Evolutionary conservation across 2,888 invertebrate genomes (phyloP).

Genomic region (Ephialtes manifestator): DNA sequence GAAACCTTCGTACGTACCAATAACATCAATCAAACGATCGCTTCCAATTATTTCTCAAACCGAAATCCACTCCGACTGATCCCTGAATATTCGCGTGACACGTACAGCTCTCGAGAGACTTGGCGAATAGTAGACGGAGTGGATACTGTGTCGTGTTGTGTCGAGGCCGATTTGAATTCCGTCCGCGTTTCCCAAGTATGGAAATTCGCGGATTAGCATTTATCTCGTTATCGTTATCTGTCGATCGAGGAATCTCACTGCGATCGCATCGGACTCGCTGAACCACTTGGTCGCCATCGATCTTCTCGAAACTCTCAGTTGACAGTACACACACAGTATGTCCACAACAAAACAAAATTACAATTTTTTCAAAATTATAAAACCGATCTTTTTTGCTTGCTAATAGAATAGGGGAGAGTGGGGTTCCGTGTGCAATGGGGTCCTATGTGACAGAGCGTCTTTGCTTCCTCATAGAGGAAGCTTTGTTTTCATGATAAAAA

Average conservation of each 20-base stretch:
- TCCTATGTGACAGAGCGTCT: no score
- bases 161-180: slow-evolving; percentile 47
- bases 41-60: slow-evolving; percentile 50
- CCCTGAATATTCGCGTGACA: slow-evolving; percentile 35
- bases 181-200: slow-evolving; percentile 48
- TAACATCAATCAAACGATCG: slow-evolving; percentile 36
- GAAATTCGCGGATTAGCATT: slow-evolving; percentile 62
- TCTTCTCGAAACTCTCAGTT: slow-evolving; percentile 9
- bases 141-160: slow-evolving; percentile 32
- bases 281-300: slow-evolving; percentile 23
- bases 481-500: no score
- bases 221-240: slow-evolving; percentile 64
- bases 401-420: no score
- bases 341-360: background rate
- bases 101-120: slow-evolving; percentile 41
- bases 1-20: slow-evolving; percentile 21
- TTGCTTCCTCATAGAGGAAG: no score
- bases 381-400: no score
- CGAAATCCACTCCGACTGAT: slow-evolving; percentile 31
- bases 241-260: slow-evolving; percentile 52
- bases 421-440: no score
- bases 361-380: background rate
- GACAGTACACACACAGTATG: background rate
- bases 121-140: slow-evolving; percentile 26
- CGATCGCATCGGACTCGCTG: slow-evolving; percentile 39